Evolutionary conservation across 2,888 invertebrate genomes (phyloP).

Genomic region (Heteromyza rotundicornis): DNA sequence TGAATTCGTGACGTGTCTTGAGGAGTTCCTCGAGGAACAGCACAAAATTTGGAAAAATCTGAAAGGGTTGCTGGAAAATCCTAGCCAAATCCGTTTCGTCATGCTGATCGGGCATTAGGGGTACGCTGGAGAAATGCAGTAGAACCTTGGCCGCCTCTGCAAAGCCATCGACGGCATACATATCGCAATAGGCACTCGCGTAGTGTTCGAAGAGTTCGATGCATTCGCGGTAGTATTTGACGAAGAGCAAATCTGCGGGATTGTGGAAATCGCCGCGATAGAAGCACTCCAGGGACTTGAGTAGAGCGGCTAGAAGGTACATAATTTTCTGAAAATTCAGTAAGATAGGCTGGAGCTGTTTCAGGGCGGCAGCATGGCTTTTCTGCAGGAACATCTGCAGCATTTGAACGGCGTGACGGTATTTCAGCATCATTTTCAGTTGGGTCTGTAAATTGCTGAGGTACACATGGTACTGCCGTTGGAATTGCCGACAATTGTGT

Average conservation of each 20-base stretch:
- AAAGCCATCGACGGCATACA: slow-evolving; percentile 76
- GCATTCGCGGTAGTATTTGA: slow-evolving; percentile 75
- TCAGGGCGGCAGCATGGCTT: slow-evolving; percentile 32
- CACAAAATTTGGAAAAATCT: slow-evolving; percentile 50
- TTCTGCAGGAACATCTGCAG: slow-evolving; percentile 35
- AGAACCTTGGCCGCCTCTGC: slow-evolving; percentile 70
- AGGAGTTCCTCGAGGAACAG: slow-evolving; percentile 52
- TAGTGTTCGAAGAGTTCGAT: slow-evolving; percentile 75
- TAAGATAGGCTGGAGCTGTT: slow-evolving; percentile 60
- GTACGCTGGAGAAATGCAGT: slow-evolving; percentile 44
- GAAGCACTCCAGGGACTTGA: slow-evolving; percentile 74
- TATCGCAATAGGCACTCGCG: slow-evolving; percentile 74
- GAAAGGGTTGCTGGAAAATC: slow-evolving; percentile 56
- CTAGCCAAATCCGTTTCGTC: slow-evolving; percentile 46
- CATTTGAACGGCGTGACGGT: slow-evolving; percentile 37
- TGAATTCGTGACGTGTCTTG: slow-evolving; percentile 44
- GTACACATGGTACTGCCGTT: slow-evolving; percentile 46
- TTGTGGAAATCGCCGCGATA: slow-evolving; percentile 70
- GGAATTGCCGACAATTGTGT: slow-evolving; percentile 50
- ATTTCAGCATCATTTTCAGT: slow-evolving; percentile 44
- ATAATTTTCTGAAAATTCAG: slow-evolving; percentile 73
- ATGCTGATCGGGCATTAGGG: slow-evolving; percentile 33
- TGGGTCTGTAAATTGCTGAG: slow-evolving; percentile 50
- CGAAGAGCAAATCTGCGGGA: slow-evolving; percentile 72
- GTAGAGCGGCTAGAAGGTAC: slow-evolving; percentile 72